Conservation (phyloP, 2,797 vertebrate genomes). For the Linurgus olivaceus region DNA sequence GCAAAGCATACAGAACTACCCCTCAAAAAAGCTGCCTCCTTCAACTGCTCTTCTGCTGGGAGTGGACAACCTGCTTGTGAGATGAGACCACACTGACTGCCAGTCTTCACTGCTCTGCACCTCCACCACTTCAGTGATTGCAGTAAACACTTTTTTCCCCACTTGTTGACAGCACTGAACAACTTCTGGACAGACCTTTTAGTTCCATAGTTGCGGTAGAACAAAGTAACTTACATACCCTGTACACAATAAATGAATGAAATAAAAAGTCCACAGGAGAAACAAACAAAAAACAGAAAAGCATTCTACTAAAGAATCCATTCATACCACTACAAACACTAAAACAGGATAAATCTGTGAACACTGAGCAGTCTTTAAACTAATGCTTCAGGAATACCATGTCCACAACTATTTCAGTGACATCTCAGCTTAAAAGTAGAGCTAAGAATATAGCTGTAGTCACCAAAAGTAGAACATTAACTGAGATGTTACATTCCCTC, state of each 20-base stretch:
- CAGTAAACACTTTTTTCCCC: neutral
- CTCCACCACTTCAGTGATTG: neutral
- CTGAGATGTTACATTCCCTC: neutral
- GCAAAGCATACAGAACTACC: neutral
- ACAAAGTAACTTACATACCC: neutral
- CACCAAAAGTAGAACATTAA: neutral
- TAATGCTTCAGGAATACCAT: neutral
- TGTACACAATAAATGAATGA: neutral
- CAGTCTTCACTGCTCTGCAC: neutral
- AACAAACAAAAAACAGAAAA: neutral
- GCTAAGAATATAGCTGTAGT: neutral
- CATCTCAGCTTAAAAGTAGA: neutral
- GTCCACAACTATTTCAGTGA: neutral
- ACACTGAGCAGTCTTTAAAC: neutral
- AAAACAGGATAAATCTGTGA: neutral
- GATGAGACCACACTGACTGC: neutral
- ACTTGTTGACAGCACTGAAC: neutral
- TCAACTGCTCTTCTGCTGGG: neutral
- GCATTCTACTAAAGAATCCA: neutral
- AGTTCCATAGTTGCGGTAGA: neutral
- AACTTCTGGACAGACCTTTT: neutral
- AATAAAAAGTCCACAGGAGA: neutral
- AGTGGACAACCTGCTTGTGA: neutral
- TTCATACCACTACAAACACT: neutral
- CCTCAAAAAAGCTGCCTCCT: neutral